Evolutionary conservation across 2,888 invertebrate species (phyloP).

Genomic region (Perithous albicinctus): DNA sequence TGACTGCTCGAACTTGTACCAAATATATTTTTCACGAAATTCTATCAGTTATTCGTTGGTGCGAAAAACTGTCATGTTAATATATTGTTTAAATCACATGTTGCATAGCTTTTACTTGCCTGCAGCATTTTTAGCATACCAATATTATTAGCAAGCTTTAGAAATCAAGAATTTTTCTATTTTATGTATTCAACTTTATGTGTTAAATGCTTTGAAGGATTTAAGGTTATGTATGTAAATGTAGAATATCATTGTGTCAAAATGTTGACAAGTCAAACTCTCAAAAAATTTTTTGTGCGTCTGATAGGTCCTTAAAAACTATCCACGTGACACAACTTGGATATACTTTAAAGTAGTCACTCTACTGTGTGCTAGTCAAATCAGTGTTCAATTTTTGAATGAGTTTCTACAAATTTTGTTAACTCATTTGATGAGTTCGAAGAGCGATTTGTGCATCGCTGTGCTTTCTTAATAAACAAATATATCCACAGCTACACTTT

Average conservation of each 20-base stretch:
- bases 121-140: not conserved
- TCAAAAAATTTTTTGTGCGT: not conserved
- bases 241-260: not conserved
- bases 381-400: no score
- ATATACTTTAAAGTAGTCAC: no score
- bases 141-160: not conserved
- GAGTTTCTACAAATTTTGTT: no score
- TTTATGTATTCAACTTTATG: not conserved
- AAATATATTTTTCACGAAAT: not conserved
- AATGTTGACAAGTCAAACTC: not conserved
- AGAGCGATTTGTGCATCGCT: no score
- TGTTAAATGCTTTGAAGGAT: not conserved
- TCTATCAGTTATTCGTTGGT: not conserved
- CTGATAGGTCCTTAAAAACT: not conserved
- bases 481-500: no score
- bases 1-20: not conserved
- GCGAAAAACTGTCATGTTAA: not conserved
- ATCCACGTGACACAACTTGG: no score
- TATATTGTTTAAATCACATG: not conserved
- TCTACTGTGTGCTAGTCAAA: no score
- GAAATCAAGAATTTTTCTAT: not conserved
- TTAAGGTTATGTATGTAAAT: constrained; percentile 4
- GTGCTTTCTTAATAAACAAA: no score
- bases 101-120: not conserved
- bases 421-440: no score